phyloP scores from a whole-genome alignment of 2,888 invertebrate genomes.

The Lepidochrysops patricia region DNA sequence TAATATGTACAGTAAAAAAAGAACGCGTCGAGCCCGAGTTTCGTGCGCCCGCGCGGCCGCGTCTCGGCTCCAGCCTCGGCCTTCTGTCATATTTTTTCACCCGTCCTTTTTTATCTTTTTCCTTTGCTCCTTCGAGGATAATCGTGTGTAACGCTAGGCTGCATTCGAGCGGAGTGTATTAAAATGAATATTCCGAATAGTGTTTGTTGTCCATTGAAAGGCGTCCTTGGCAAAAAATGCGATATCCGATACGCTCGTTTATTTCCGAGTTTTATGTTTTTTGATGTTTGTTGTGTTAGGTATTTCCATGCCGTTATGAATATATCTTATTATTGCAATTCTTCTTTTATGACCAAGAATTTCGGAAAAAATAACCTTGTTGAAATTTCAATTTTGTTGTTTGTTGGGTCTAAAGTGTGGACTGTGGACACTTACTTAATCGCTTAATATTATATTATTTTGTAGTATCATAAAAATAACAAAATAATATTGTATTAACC shows the following conservation, averaged over 20 bases:
- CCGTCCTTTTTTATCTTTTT: constrained; percentile 27
- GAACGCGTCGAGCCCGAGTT: constrained; percentile 55
- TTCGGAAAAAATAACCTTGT: too few species aligned
- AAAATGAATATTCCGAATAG: constrained; percentile 39
- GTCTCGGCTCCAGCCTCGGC: constrained; percentile 36
- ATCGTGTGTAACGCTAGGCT: constrained; percentile 65
- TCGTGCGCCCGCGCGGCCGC: constrained; percentile 61
- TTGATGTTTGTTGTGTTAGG: constrained; percentile 30
- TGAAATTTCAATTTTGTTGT: too few species aligned
- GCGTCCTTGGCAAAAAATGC: neutral
- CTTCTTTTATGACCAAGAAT: too few species aligned
- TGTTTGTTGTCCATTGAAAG: constrained; percentile 14
- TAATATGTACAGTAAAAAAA: constrained; percentile 69
- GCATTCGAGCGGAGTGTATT: constrained; percentile 48
- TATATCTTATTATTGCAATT: too few species aligned
- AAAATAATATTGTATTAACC: neutral
- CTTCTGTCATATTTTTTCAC: constrained; percentile 40
- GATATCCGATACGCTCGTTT: neutral
- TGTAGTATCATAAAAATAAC: too few species aligned
- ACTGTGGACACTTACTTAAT: too few species aligned
- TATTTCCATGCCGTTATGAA: neutral
- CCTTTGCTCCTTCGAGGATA: constrained; percentile 39
- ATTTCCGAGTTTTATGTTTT: constrained; percentile 15
- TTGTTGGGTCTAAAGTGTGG: too few species aligned
- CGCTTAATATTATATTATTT: too few species aligned